phyloP scores from a whole-genome alignment of 2,797 vertebrate genomes.

The Vultur gryphus region DNA sequence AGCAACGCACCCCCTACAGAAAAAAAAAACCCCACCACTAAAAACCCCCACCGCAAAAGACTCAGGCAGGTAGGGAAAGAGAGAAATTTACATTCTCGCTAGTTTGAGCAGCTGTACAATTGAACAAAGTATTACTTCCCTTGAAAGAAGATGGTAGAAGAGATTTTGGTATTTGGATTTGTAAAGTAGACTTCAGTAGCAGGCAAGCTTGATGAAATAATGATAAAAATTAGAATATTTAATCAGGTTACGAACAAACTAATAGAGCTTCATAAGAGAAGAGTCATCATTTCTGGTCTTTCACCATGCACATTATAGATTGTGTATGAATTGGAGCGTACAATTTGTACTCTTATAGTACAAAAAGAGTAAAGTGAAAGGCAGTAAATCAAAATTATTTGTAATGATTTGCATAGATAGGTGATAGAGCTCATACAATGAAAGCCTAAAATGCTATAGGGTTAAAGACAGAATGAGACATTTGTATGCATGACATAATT shows the following conservation, averaged over 20 bases:
- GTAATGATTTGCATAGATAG: neutral
- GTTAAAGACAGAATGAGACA: neutral
- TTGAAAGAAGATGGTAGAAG: neutral
- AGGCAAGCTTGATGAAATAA: neutral
- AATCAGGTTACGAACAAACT: neutral
- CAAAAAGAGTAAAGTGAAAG: neutral
- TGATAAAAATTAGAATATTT: neutral
- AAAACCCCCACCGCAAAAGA: neutral
- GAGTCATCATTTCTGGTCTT: neutral
- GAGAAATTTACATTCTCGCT: neutral
- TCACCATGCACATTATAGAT: rapidly evolving
- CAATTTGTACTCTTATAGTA: neutral
- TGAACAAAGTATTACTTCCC: neutral
- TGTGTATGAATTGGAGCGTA: neutral
- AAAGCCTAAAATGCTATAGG: neutral
- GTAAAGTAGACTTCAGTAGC: neutral
- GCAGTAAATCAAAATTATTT: neutral
- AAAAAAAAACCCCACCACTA: neutral
- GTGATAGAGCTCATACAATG: neutral
- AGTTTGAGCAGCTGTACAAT: neutral
- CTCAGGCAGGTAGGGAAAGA: neutral
- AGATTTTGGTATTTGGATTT: neutral
- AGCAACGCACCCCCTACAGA: neutral
- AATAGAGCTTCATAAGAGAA: neutral
- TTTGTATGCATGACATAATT: neutral